These are phyloP conservation scores for Anguilla pacifica DNA, from an alignment of 2,797 vertebrate species.

Conservation along the genomic window DNA sequence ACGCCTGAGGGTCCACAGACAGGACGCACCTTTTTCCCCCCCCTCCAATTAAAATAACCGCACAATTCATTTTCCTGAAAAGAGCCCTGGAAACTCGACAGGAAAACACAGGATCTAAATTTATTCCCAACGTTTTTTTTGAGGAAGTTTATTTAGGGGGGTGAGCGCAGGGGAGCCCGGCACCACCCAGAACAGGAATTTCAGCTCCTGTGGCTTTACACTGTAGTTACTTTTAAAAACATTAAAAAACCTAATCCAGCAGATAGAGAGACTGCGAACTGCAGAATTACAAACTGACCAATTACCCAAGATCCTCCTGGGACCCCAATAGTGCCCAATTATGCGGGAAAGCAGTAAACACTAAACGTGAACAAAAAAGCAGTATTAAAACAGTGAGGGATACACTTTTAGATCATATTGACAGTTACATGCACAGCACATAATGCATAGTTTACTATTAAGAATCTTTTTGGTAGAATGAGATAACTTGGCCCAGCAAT, in stretches of 20 bases:
- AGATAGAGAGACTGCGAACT: background rate
- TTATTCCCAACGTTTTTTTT: constrained; percentile 31
- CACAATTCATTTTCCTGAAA: constrained; percentile 48
- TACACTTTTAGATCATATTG: background rate
- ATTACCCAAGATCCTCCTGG: background rate
- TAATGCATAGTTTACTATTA: too few relatives aligned
- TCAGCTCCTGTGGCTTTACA: constrained; percentile 13
- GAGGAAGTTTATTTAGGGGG: constrained; percentile 48
- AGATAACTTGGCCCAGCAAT: background rate
- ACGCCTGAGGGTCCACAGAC: constrained; percentile 37
- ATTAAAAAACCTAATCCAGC: background rate
- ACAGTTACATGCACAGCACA: background rate
- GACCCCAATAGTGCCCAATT: background rate
- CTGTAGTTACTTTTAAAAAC: background rate
- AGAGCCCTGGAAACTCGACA: constrained; percentile 35
- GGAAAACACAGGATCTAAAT: constrained; percentile 40
- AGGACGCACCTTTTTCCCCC: constrained; percentile 59
- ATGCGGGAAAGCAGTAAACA: background rate
- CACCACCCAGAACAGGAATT: constrained; percentile 49
- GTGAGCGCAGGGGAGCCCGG: constrained; percentile 29
- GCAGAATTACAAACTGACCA: background rate
- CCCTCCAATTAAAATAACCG: constrained; percentile 47
- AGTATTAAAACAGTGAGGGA: background rate
- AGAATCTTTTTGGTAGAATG: too few relatives aligned
- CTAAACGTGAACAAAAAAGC: background rate